Base-by-base conservation (phyloP, 2,113 vertebrate genomes). In the Asarcornis scutulata region DNA sequence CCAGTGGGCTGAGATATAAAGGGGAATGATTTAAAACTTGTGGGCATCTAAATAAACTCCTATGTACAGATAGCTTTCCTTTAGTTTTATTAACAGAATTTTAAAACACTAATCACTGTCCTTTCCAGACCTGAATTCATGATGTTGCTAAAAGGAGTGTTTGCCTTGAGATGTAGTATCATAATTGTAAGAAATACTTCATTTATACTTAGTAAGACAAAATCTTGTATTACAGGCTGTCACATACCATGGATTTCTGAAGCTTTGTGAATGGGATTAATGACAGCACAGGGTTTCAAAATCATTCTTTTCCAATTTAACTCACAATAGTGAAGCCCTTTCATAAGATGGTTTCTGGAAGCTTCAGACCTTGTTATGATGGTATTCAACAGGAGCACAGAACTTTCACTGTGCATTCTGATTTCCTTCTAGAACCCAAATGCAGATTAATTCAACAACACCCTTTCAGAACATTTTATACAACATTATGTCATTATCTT, bases 11-110 rank as follows among this genome's bases (percentile, higher is more conserved):
- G 94, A 94, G 88, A 81, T 96, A 94, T 68, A 88, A 96, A 87
- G 63, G 95, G 91, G 88, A 97, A 95, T 88, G 73, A 95, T 94
- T 95, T 91, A 88, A 96, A 94, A 95, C 88, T 78, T 67, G 91
- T 95, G 94, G 96, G 95, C 91, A 91, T 97, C 97, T 87, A 94
- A 97, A 97, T 97, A 97, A 97, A 97, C 92, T 97, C 95, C 95
- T 94, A 58, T 97, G 89, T 97, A 97, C 95, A 97, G 91, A 93
- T 91, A 83, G 86, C 80, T 83, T 95, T 95, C 71, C 77, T 18
- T 92, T 77, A 85, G n/a, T 91, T 91, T 96, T 95, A 86, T 94
- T 94, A 69, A 56, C 58, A 55, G 89, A 59, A 34, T 36, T 86
- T 34, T 76, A 21, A 75, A 72, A 25, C 48, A 5, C 64, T 48